Base-by-base conservation (phyloP, 2,113 vertebrate genomes). In the Pagrus major region DNA sequence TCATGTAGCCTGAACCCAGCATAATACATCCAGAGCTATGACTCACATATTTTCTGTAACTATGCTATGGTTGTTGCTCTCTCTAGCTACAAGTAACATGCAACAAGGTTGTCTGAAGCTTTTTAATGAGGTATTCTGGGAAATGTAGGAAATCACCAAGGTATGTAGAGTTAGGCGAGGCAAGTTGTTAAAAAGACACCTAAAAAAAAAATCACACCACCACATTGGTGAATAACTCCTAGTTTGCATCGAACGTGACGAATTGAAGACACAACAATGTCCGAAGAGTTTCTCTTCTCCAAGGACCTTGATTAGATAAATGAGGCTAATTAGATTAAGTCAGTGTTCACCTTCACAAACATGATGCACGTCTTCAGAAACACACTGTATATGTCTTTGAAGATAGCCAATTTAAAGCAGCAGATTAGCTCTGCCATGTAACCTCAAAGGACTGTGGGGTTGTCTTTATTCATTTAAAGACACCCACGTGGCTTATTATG, bases 401-500 rank as follows among this genome's bases (percentile, higher is more conserved):
- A 90, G 85, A 75, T 35, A 83, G 67, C 59, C 73, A 72, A 91
- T 88, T 86, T 84, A 64, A 78, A 86, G 76, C 51, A 72, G 78
- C 73, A 81, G 84, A 87, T 87, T 84, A 89, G 71, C 81, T 78
- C 65, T 69, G 76, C 63, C 76, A 82, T 69, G 77, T 65, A 86
- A 61, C 70, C 76, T 84, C 61, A 29, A 25, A 85, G 82, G 88
- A 84, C 85, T 84, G 78, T 65, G 74, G 72, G 88, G 52, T 77
- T 91, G 54, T 87, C 77, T 88, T 89, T 83, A 87, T 90, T 81
- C 71, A 49, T 78, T 83, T 81, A 86, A 89, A 84, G 60, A 89
- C 91, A 86, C 90, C 86, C 84, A 89, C 85, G 25, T 81, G 85
- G 86, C 83, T 84, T 78, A 87, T 87, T 80, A 86, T 78, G 77